Base-by-base conservation (phyloP, 2,113 vertebrate species). In the Nerophis lumbriciformis region DNA sequence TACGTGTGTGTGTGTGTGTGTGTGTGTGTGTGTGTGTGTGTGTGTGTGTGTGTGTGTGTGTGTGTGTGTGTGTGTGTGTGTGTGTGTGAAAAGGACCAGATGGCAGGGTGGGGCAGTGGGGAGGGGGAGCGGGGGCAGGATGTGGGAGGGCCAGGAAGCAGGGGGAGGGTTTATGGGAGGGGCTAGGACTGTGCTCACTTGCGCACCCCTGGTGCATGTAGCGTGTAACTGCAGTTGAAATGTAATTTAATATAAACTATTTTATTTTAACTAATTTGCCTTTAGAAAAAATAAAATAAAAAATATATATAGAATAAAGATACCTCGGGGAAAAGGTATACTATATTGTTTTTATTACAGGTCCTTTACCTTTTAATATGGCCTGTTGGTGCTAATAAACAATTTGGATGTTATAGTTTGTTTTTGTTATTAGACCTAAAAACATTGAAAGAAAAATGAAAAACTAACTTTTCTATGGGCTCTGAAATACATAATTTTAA, bases 181-280 rank as follows among this genome's bases (percentile, higher is more conserved):
- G 80, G 85, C 68, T 59, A 84, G 48, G 47, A 39, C 11, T 1
- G 49, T 90, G 89, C 91, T 98, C 96, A 90, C 94, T 92, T 98
- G 96, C 96, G 92, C 95, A 0, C 94, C 88, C 90, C 89, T 94
- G 90, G 94, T 87, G 96, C 85, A 86, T 88, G 88, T 85, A 85
- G 4, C 47, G 11, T 58, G 89, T 38, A 80, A 85, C 63, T 87
- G 76, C 89, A 87, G 15, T 13, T 21, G 1, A 11, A 0, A 58
- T 45, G 13, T 59, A 6, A 6, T 9, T 8, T n/a, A 15, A 35
- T 7, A 11, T 52, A 52, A 15, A 55, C 5, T 5, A 11, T 16
- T 56, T 3, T 5, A 16, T 56, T 53, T 45, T 4, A 45, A 5
- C 53, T 9, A 16, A 16, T 56, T 39, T 54, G 7, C 14, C 2